Evolutionary conservation across 2,113 vertebrate species (phyloP), one percentile per base, ranked within the genome.

Genomic region (Rhinogobius similis): DNA sequence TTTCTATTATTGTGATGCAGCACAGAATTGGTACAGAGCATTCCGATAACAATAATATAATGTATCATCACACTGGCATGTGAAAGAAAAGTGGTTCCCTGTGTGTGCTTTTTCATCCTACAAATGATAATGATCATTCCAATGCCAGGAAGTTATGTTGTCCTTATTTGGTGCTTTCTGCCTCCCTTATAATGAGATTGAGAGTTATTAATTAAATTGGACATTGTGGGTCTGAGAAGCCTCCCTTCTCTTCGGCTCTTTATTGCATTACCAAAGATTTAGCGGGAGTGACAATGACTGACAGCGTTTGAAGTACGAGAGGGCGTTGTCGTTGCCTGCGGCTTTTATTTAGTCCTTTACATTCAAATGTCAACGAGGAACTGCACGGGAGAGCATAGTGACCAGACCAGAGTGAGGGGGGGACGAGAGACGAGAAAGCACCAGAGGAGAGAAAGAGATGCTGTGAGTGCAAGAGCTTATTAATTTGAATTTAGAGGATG

Each of bases 401-500:
- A 69, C 46, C 7, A 52, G 16, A 29, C 46, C 72, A 56, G 77
- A 73, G 65, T 77, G 63, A 58, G 55, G 39, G 53, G 50, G 32
- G 23, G 24, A 7, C 10, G 9, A 29, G 24, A 26, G 50, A 24
- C 8, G 14, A 48, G n/a, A 23, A 48, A 63, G 63, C 65, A 24
- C 58, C 36, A 58, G 70, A 24, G 43, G 23, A 58, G 68, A 61
- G 61, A 70, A 66, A 36, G 69, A 65, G 83, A 81, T 72, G 70
- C 68, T 69, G 78, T 36, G 72, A 82, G 82, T 64, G 72, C 79
- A 83, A 58, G 83, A 32, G 36, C 78, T 83, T 76, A 72, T 90
- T 87, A 83, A 87, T 86, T 82, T 62, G 68, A 77, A 76, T 88
- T 70, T 68, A 79, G 62, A 82, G 76, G 81, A 87, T 73, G 82